Base-by-base conservation (phyloP, 2,797 vertebrate species). In the Phalloptychus januarius region DNA sequence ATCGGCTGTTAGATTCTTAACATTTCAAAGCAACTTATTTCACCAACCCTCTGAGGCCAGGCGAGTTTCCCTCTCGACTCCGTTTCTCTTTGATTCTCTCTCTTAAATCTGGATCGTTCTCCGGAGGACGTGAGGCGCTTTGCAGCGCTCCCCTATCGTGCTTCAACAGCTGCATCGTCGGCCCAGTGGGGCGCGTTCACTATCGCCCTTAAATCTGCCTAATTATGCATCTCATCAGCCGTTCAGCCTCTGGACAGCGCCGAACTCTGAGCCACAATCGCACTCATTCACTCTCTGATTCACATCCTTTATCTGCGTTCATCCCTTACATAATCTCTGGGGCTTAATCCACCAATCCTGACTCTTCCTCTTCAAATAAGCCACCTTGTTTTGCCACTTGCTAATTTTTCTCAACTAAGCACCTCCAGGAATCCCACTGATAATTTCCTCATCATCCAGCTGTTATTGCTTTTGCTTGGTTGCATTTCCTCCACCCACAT, bases 201-300 rank as follows among this genome's bases (percentile, higher is more conserved):
- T 78, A 85, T 89, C 86, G 74, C 85, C 86, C 85, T 90, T 84
- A 91, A 92, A 94, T 91, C 93, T 91, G 85, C 80, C 84, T 94
- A 94, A 95, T 94, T 94, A 94, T 74, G 84, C 91, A 83, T 91
- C 90, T 91, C 92, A 84, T 94, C 87, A 90, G 85, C 85, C 87
- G 82, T 78, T 83, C 84, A 86, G 79, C 81, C 58, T 77, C 89
- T 89, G 65, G 67, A 87, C 89, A 85, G 77, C 85, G 83, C 85
- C 87, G 83, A 86, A 89, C 86, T 88, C 76, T 0, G 54, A 83
- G 80, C 75, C 81, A 84, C 86, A 84, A 80, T 77, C 75, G 73
- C 74, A 40, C 78, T 50, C 76, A n/a, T 72, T 70, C 72, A 75
- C 50, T 82, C 56, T 70, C 50, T 69, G 70, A 50, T 20, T 23